Base-by-base conservation (phyloP, 2,797 vertebrate species). In the Danio jaintianensis region DNA sequence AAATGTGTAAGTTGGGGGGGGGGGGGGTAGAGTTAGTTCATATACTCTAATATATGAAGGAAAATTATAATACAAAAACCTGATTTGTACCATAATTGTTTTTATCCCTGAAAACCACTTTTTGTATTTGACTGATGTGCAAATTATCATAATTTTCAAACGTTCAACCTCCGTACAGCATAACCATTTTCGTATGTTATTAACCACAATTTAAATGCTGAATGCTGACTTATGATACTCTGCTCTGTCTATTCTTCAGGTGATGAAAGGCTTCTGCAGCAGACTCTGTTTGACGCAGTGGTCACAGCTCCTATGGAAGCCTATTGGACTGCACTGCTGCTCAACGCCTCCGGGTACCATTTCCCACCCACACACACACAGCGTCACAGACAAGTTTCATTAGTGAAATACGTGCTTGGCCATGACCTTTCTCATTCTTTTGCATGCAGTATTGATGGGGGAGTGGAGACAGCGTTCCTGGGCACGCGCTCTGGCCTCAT, bases 271-370 rank as follows among this genome's bases (percentile, higher is more conserved):
- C 86, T 99, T 83, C 85, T 99, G 59, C 94, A 93, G 75, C 96
- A 98, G 85, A 95, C 96, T 22, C 90, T 99, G 5, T 98, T 98
- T 67, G 97, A 99, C 5, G 96, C 97, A 0, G 96, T 98, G 82
- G 96, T 98, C 79, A 98, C 97, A 0, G 98, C 98, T 61, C 97
- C 98, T 40, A 94, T 99, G 95, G 97, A 99, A 86, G 98, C 97
- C 20, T 98, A 99, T 87, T 99, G 98, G 98, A 98, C 96, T 0
- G 93, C 96, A 0, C 83, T 99, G 50, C 93, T 94, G 78, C 96
- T 98, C 90, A 96, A 96, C 61, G 77, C 88, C 81, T 96, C 96
- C 36, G 87, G 90, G 97, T 98, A 89, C 82, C 87, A 55, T 40
- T 6, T 43, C 58, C 38, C 48, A 52, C 78, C 75, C 83, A 62